These are phyloP conservation scores for Hydrozoanthus tunicans DNA, from an alignment of 64 coral and sea anemone species.

Conservation along the genomic window DNA sequence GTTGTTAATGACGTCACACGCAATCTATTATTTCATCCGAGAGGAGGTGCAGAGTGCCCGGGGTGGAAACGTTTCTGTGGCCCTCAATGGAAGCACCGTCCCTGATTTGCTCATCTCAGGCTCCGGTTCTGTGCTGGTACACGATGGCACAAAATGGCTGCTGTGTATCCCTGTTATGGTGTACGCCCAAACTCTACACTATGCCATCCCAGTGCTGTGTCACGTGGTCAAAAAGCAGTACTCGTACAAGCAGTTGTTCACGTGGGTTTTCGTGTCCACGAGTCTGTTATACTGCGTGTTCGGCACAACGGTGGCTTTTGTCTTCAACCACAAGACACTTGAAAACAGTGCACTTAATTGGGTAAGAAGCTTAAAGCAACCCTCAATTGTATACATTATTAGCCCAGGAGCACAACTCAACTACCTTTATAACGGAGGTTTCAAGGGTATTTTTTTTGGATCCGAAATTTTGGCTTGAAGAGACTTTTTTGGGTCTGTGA, in stretches of 20 bases:
- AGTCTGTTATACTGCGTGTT: slow-evolving; percentile 35
- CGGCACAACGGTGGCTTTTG: slow-evolving; percentile 44
- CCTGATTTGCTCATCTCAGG: background rate
- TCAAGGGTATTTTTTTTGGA: too few species aligned
- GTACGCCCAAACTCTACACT: slow-evolving; percentile 51
- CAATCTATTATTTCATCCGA: slow-evolving; percentile 37
- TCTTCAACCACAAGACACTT: slow-evolving; percentile 35
- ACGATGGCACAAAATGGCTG: slow-evolving; percentile 20
- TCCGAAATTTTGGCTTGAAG: too few species aligned
- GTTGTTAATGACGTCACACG: slow-evolving; percentile 44
- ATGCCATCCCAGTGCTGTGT: slow-evolving; percentile 49
- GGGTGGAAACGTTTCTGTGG: background rate
- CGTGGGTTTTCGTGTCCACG: slow-evolving; percentile 28
- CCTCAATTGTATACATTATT: background rate
- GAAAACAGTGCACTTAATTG: slow-evolving; percentile 48
- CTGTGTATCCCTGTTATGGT: slow-evolving; percentile 49
- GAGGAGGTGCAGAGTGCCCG: background rate
- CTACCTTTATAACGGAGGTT: too few species aligned
- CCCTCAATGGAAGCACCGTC: background rate
- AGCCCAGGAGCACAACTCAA: background rate
- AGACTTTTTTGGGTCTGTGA: too few species aligned
- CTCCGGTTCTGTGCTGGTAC: background rate
- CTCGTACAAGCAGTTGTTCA: slow-evolving; percentile 48
- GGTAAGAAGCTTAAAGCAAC: slow-evolving; percentile 3
- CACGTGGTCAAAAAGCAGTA: slow-evolving; percentile 53